Conservation (phyloP, 2,797 vertebrate genomes). For the Lerista edwardsae region DNA sequence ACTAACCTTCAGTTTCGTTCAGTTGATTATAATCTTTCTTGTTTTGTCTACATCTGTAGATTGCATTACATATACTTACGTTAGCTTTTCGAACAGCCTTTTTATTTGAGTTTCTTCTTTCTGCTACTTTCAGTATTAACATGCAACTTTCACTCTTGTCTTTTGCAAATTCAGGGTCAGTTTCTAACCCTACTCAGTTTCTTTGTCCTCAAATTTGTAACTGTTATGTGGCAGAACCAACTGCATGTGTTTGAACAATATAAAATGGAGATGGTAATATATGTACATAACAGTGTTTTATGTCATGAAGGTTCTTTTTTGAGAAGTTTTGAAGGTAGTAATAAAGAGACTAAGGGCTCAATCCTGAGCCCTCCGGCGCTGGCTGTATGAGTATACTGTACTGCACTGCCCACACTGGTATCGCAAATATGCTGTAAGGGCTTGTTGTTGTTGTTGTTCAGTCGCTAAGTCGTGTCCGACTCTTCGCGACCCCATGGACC, state of each 20-base stretch:
- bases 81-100: slow-evolving; percentile 5
- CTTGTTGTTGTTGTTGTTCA: too few species aligned
- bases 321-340: not conserved
- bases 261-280: not conserved
- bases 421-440: too few species aligned
- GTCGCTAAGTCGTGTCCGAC: too few species aligned
- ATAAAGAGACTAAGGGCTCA: not conserved
- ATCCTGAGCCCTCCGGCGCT: too few species aligned
- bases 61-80: slow-evolving; percentile 4
- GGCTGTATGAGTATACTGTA: too few species aligned
- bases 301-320: not conserved
- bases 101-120: slow-evolving; percentile 5
- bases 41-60: slow-evolving; percentile 22
- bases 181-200: slow-evolving; percentile 12
- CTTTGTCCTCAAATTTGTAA: not conserved
- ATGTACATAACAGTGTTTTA: not conserved
- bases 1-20: slow-evolving; percentile 1
- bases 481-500: too few species aligned
- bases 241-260: not conserved
- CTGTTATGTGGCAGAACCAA: not conserved
- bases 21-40: slow-evolving; percentile 10
- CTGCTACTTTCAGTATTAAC: not conserved
- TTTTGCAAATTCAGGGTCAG: slow-evolving; percentile 8
- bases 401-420: too few species aligned
- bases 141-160: not conserved